Percentiles rank a stretch among this genome's conserved stretches.
Evolutionary conservation across 2,113 vertebrate species (phyloP).

Genomic region (Elephantulus edwardii): DNA sequence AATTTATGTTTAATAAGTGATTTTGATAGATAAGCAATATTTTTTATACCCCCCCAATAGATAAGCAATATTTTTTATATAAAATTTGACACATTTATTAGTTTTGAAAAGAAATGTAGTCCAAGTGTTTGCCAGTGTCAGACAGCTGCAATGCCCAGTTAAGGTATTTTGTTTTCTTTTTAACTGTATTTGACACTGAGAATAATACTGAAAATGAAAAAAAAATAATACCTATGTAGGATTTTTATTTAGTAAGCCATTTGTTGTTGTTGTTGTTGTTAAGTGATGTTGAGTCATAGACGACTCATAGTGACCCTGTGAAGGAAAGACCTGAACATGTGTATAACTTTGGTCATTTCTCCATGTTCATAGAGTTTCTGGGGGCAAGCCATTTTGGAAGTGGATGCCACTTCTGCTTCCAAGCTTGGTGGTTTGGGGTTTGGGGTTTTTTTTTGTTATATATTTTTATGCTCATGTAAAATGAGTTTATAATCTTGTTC

Average conservation of each 20-base stretch:
- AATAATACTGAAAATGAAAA: conserved; percentile 28
- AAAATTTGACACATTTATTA: not conserved
- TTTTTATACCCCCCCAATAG: conserved; percentile 9
- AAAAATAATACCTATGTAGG: not conserved
- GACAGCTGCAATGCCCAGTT: not conserved
- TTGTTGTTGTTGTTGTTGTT: not conserved
- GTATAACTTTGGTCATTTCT: too few species aligned
- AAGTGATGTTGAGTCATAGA: too few species aligned
- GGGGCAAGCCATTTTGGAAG: too few species aligned
- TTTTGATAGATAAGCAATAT: conserved; percentile 4
- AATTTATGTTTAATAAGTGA: conserved; percentile 15
- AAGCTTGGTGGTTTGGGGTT: too few species aligned
- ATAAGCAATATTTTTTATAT: conserved; percentile 35
- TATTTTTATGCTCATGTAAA: not conserved
- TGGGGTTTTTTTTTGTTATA: too few species aligned
- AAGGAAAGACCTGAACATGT: too few species aligned
- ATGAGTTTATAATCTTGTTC: conserved; percentile 48
- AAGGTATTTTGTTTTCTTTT: not conserved
- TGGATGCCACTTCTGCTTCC: too few species aligned
- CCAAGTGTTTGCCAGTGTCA: conserved; percentile 20
- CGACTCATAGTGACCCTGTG: too few species aligned
- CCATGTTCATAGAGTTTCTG: too few species aligned
- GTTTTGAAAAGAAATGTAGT: conserved; percentile 26
- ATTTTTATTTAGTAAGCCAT: not conserved
- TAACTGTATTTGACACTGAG: not conserved